phyloP scores from a whole-genome alignment of 2,888 invertebrate species.

The Tinea pellionella region DNA sequence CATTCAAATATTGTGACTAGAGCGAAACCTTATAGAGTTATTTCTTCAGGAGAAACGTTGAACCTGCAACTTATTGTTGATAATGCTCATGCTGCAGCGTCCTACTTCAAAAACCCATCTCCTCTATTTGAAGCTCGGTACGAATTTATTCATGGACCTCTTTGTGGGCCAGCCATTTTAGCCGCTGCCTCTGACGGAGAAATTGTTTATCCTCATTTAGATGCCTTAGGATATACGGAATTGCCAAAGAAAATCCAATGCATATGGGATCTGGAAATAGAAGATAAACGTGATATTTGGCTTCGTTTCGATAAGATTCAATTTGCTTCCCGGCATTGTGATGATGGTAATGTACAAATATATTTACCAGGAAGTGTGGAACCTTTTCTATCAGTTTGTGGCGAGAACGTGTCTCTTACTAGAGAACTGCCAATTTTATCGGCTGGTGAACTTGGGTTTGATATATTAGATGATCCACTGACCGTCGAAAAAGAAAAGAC shows the following conservation, averaged over 20 bases:
- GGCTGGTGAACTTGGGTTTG: constrained; percentile 79
- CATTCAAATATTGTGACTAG: constrained; percentile 70
- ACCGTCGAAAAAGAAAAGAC: constrained; percentile 72
- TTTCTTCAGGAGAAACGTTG: constrained; percentile 83
- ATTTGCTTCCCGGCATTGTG: constrained; percentile 86
- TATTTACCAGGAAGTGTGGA: constrained; percentile 78
- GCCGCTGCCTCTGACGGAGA: constrained; percentile 86
- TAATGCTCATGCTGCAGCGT: constrained; percentile 85
- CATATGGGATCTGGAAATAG: constrained; percentile 85
- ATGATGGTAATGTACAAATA: constrained; percentile 87
- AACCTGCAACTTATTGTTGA: constrained; percentile 87
- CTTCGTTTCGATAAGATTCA: constrained; percentile 88
- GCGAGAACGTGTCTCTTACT: constrained; percentile 85
- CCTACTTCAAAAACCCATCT: constrained; percentile 87
- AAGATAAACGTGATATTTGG: constrained; percentile 87
- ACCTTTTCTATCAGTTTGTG: constrained; percentile 85
- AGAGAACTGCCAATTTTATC: constrained; percentile 84
- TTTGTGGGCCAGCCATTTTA: constrained; percentile 86
- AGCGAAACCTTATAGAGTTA: constrained; percentile 73
- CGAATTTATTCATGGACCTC: constrained; percentile 89
- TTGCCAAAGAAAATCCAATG: constrained; percentile 79
- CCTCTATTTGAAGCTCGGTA: constrained; percentile 89
- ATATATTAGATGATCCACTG: constrained; percentile 65
- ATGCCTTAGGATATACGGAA: constrained; percentile 78
- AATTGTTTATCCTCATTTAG: constrained; percentile 87